Evolutionary conservation across 2,113 vertebrate species (phyloP), one percentile per base, ranked within the genome.

Genomic region (Bos indicus): DNA sequence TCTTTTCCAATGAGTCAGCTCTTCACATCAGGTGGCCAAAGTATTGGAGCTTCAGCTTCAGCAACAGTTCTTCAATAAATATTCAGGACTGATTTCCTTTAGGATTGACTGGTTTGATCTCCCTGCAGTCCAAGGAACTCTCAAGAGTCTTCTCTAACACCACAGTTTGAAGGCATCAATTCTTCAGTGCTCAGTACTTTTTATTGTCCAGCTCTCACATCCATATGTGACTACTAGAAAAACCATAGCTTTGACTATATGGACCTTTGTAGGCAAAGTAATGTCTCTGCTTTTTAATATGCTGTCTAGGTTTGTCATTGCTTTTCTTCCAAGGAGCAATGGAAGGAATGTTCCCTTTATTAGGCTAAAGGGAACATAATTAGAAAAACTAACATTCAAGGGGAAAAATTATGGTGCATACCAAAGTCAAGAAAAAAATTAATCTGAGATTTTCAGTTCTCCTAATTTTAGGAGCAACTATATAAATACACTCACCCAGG

Each of bases 321-420:
- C 36, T 74, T 74, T 74, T 25, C 36, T 74, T 40, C 67, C 19
- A 74, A 74, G 19, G 10, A 40, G 19, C 67, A 74, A 74, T 13
- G 36, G 36, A 74, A 74, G 36, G 10, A 40, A 74, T 74, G 67
- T 74, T 40, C 36, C 19, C 10, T 74, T 83, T 85, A 93, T 71
- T 57, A 60, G 43, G 46, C 56, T 95, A 26, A 90, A 19, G 62
- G 26, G 80, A 93, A 84, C n/a, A 74, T 51, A 74, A 93, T 64
- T 92, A 86, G 36, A 90, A 96, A 97, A 52, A 48, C 88, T 78
- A 95, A 91, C 33, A 46, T 77, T 51, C 19, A 64, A 59, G n/a
- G 30, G 54, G 48, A 12, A 60, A 96, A 92, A 85, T 36, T 36
- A 80, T 25, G 26, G 48, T 56, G 7, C 5, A 62, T 56, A 84